phyloP scores from a whole-genome alignment of 2,113 vertebrate genomes.

The Tachuris rubrigastra region DNA sequence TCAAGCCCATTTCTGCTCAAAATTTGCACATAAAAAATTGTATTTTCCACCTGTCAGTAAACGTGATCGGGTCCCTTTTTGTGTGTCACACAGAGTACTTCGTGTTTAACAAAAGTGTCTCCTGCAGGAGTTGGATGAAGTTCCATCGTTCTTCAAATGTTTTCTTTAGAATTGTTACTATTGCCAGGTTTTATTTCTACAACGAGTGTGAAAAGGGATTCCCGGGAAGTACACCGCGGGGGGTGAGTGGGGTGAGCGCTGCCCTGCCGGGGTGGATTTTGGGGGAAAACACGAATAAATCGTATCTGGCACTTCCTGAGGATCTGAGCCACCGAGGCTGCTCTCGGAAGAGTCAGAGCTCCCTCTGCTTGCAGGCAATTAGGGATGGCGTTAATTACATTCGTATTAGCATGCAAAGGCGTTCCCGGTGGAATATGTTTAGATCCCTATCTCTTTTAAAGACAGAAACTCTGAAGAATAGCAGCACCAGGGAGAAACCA shows the following conservation, averaged over 20 bases:
- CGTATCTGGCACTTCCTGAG: rapidly evolving
- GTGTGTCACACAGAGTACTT: too few relatives aligned
- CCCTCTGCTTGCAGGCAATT: constrained; percentile 43
- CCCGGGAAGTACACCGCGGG: background rate
- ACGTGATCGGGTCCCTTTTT: background rate
- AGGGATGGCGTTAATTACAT: rapidly evolving
- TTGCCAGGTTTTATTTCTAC: background rate
- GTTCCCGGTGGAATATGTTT: rapidly evolving
- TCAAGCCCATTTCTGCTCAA: background rate
- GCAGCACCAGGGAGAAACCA: background rate
- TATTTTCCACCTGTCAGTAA: background rate
- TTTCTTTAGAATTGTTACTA: background rate
- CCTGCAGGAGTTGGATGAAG: background rate
- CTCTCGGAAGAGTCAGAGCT: constrained; percentile 1
- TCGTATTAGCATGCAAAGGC: background rate
- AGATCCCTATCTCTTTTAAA: background rate
- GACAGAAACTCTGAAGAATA: background rate
- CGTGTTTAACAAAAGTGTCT: rapidly evolving
- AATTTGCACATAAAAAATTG: background rate
- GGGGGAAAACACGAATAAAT: rapidly evolving
- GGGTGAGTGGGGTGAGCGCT: background rate
- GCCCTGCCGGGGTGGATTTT: background rate
- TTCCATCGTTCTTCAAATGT: rapidly evolving
- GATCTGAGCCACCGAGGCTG: rapidly evolving
- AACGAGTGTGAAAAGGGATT: rapidly evolving